A percentile compares a stretch with the other conserved stretches of the same genome.
Evolutionary conservation across 2,113 vertebrate species (phyloP).

Genomic region (Plectropomus leopardus): DNA sequence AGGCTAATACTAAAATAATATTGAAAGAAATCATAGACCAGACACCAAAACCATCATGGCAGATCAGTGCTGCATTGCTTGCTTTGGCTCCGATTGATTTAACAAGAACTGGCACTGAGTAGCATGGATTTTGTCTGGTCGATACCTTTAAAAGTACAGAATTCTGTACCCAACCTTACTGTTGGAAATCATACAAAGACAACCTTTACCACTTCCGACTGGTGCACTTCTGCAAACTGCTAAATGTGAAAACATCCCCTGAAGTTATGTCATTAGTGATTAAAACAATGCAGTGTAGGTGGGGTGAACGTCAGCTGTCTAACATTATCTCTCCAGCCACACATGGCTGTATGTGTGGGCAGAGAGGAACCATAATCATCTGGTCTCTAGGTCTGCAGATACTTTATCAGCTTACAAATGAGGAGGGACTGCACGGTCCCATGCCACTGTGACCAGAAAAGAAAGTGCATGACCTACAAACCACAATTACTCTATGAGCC

Average conservation of each 20-base stretch:
- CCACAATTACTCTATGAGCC: not conserved
- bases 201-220: no score
- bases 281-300: not conserved
- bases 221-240: not conserved
- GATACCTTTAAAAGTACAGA: no score
- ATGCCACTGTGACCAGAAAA: not conserved
- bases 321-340: constrained; percentile 23
- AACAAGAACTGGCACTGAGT: no score
- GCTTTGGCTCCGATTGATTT: no score
- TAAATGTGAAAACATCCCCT: not conserved
- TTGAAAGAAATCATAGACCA: no score
- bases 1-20: no score
- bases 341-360: constrained; percentile 43
- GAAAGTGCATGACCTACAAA: not conserved
- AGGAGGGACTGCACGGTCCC: constrained; percentile 8
- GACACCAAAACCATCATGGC: no score
- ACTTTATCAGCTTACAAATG: constrained; percentile 42
- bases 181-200: not conserved
- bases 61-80: no score
- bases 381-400: constrained; percentile 24
- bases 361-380: constrained; percentile 38
- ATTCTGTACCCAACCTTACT: no score
- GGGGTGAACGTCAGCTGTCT: not conserved
- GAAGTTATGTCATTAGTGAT: not conserved
- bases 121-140: no score